A percentile compares a stretch with the other conserved stretches of the same genome.
These are phyloP conservation scores for Dromiciops gliroides DNA, from an alignment of 2,113 vertebrate genomes.

Conservation along the genomic window DNA sequence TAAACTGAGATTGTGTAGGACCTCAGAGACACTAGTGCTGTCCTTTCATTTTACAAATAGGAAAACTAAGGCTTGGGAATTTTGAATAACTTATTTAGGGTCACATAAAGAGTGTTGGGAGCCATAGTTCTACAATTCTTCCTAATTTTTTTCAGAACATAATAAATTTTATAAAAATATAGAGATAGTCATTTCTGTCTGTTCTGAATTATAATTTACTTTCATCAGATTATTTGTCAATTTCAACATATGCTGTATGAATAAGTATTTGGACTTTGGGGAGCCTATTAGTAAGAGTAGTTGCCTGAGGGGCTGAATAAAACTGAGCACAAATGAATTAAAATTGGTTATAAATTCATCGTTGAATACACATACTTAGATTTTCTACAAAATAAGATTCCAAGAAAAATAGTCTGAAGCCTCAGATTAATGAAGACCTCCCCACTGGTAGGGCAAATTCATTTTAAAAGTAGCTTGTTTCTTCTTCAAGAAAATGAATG, in stretches of 20 bases:
- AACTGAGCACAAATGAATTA: conserved; percentile 42
- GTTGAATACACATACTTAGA: conserved; percentile 46
- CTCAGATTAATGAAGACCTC: conserved; percentile 34
- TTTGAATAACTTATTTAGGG: not conserved
- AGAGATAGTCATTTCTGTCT: not conserved
- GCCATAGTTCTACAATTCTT: not conserved
- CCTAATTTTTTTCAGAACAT: not conserved
- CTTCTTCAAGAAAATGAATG: conserved; percentile 42
- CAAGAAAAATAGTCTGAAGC: conserved; percentile 44
- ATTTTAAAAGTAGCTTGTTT: conserved; percentile 42
- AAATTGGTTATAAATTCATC: conserved; percentile 44
- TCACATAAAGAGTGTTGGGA: not conserved
- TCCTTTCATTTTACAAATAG: not conserved
- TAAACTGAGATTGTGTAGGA: not conserved
- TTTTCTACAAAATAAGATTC: conserved; percentile 57
- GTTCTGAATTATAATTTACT: conserved; percentile 58
- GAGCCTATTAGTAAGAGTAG: not conserved
- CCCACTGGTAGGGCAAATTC: conserved; percentile 37
- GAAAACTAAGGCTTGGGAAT: not conserved
- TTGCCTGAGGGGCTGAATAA: conserved; percentile 17
- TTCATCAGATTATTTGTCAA: conserved; percentile 8
- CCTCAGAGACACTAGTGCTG: not conserved
- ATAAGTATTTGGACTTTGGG: conserved; percentile 46
- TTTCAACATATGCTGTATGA: conserved; percentile 53
- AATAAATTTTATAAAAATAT: not conserved